These are phyloP conservation scores for Bombycilla garrulus DNA, from an alignment of 2,113 vertebrate genomes.

Conservation along the genomic window DNA sequence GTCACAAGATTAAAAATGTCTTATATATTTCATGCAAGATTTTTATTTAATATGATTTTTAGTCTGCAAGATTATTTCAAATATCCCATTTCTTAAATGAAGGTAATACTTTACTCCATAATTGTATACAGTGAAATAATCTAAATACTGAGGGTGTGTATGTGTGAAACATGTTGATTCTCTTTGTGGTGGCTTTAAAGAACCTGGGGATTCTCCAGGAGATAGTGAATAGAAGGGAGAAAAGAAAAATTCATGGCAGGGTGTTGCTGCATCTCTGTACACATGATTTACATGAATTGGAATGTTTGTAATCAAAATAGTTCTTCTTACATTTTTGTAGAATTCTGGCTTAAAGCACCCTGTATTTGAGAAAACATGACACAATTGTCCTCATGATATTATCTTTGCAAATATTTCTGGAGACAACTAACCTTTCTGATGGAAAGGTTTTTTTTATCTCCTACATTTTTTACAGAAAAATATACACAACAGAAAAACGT, in stretches of 20 bases:
- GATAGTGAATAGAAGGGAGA: background rate
- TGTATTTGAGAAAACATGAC: background rate
- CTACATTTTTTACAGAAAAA: background rate
- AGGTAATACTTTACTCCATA: background rate
- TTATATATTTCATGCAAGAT: background rate
- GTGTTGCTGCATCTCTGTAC: background rate
- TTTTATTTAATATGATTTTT: background rate
- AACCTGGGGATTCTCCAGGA: background rate
- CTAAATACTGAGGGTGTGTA: background rate
- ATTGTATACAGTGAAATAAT: background rate
- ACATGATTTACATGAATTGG: background rate
- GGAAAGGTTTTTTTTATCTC: background rate
- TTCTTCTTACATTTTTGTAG: background rate
- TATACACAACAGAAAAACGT: background rate
- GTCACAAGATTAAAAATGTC: background rate
- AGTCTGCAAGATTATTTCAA: background rate
- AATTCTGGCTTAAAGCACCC: background rate
- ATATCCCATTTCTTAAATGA: background rate
- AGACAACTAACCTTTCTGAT: background rate
- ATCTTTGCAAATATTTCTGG: background rate
- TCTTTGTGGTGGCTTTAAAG: background rate
- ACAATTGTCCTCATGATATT: background rate
- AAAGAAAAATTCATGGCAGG: background rate
- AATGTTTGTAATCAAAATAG: background rate
- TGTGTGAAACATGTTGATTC: background rate